phyloP scores from a whole-genome alignment of 2,797 vertebrate genomes.

The Chaetophractus vellerosus region DNA sequence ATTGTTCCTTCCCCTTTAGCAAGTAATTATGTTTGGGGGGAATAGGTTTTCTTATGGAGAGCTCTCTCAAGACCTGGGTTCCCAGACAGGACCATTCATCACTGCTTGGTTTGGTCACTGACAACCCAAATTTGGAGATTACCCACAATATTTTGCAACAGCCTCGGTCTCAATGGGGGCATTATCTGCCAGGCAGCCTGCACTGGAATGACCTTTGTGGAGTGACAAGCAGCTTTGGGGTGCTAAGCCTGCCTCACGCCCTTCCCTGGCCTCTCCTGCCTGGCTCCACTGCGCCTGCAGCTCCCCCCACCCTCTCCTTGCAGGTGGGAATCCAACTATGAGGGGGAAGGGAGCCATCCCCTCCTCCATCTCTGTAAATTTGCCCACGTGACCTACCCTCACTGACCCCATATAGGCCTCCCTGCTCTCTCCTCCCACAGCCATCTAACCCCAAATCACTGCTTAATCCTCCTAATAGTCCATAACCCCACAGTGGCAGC shows the following conservation, averaged over 20 bases:
- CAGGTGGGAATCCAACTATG: background rate
- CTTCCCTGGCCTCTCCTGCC: background rate
- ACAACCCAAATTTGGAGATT: constrained; percentile 16
- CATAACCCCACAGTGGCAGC: rapidly evolving
- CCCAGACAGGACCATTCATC: constrained; percentile 35
- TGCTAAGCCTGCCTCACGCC: background rate
- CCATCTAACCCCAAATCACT: background rate
- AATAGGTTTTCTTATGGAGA: background rate
- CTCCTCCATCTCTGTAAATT: background rate
- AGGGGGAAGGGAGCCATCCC: no score
- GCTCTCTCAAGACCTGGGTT: constrained; percentile 69
- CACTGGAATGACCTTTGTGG: background rate
- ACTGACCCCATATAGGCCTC: background rate
- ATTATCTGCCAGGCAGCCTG: background rate
- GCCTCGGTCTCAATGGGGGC: background rate
- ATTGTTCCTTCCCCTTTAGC: constrained; percentile 9
- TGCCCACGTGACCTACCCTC: background rate
- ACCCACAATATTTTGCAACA: background rate
- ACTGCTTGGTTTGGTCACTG: background rate
- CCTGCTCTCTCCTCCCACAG: background rate
- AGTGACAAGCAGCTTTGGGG: background rate
- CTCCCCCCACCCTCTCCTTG: background rate
- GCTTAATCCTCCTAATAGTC: background rate
- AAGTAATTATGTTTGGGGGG: background rate
- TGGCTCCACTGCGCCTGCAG: background rate